Percentiles rank a stretch among this genome's conserved stretches.
Evolutionary conservation across 1,140 invertebrate species (phyloP).

Genomic region (Conus betulinus): DNA sequence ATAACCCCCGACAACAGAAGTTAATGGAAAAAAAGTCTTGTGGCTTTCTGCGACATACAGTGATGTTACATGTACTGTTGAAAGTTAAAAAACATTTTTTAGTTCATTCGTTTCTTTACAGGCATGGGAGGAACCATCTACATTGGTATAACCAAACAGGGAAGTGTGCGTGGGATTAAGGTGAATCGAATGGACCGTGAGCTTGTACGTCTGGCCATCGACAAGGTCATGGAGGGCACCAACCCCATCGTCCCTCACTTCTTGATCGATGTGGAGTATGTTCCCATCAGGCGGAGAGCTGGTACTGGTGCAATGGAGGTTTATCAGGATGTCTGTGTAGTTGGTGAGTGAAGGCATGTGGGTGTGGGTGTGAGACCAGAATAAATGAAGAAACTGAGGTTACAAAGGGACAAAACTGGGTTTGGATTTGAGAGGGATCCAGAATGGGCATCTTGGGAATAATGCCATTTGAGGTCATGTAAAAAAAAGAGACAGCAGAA

Average conservation of each 20-base stretch:
- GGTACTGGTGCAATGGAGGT: not conserved
- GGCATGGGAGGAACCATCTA: conserved; percentile 53
- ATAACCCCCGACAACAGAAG: no score
- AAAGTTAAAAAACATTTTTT: not conserved
- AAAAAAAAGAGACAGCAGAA: no score
- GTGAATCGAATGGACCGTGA: conserved; percentile 50
- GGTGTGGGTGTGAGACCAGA: no score
- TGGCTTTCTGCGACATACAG: no score
- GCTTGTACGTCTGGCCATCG: conserved; percentile 48
- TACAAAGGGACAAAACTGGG: no score
- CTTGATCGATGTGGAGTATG: conserved; percentile 43
- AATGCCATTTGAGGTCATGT: no score
- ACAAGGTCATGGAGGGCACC: conserved; percentile 45
- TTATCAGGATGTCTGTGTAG: not conserved
- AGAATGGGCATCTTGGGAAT: no score
- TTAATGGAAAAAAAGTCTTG: no score
- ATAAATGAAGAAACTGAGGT: no score
- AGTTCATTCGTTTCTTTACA: conserved; percentile 10
- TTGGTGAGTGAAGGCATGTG: not conserved
- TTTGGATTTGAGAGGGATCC: no score
- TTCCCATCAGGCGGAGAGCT: conserved; percentile 14
- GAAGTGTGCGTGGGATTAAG: conserved; percentile 42
- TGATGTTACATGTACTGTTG: no score
- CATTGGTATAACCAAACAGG: conserved; percentile 46
- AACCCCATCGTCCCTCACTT: conserved; percentile 42